A percentile compares a stretch with the other conserved stretches of the same genome.
Evolutionary conservation across 2,888 invertebrate species (phyloP).

Genomic region (Athalia circularis): DNA sequence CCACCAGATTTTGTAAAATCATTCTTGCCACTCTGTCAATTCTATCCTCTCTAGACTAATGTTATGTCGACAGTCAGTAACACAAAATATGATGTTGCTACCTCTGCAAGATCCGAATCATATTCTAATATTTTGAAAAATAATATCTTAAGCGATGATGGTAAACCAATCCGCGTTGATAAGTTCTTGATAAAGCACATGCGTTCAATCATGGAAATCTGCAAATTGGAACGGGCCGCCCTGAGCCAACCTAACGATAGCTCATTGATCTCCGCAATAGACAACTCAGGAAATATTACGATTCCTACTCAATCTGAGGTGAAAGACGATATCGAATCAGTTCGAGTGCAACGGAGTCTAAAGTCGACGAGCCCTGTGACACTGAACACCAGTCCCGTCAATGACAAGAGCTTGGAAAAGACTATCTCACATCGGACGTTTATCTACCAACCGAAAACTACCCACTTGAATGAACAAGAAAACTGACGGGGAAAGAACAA

Average conservation of each 20-base stretch:
- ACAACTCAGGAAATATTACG: background rate
- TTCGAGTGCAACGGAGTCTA: background rate
- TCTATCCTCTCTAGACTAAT: conserved; percentile 19
- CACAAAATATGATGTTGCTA: conserved; percentile 6
- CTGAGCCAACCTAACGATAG: background rate
- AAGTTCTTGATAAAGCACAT: conserved; percentile 26
- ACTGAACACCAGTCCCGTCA: background rate
- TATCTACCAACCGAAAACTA: too few species aligned
- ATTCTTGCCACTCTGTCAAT: conserved; percentile 24
- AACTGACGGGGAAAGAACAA: conserved; percentile 17
- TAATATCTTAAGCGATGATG: background rate
- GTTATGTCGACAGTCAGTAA: conserved; percentile 7
- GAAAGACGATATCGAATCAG: background rate
- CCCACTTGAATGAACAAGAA: background rate
- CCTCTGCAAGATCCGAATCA: conserved; percentile 15
- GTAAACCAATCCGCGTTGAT: conserved; percentile 6
- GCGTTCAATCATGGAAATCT: conserved; percentile 14
- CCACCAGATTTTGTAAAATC: conserved; percentile 5
- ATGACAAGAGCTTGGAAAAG: conserved; percentile 2
- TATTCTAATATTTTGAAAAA: conserved; percentile 20
- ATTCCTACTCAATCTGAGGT: conserved; percentile 10
- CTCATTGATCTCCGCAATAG: background rate
- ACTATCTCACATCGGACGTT: background rate
- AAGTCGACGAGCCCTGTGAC: background rate
- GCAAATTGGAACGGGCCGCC: conserved; percentile 17